A percentile compares a stretch with the other conserved stretches of the same genome.
These are phyloP conservation scores for Eupithecia inturbata DNA, from an alignment of 2,888 invertebrate species.

Conservation along the genomic window DNA sequence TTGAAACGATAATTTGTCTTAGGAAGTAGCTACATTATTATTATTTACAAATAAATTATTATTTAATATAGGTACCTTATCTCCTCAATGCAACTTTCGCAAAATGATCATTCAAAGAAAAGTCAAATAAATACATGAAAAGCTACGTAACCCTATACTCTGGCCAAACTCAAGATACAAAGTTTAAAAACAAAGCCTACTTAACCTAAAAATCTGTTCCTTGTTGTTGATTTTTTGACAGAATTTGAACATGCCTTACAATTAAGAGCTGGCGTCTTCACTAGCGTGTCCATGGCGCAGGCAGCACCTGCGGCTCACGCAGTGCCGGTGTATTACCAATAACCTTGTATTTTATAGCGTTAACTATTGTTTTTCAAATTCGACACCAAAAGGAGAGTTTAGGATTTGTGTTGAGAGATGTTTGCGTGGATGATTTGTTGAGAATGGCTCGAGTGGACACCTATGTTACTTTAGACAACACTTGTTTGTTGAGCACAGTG, in stretches of 20 bases:
- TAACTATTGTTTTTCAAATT: too few relatives aligned
- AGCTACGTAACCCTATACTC: neutral
- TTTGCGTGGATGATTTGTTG: neutral
- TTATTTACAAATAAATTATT: conserved; percentile 29
- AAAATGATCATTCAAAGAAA: neutral
- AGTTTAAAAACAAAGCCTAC: too few relatives aligned
- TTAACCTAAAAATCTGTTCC: neutral
- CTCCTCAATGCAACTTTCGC: neutral
- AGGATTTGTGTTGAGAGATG: neutral
- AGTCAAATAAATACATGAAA: neutral
- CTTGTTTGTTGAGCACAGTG: too few relatives aligned
- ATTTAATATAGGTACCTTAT: neutral
- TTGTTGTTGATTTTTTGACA: neutral
- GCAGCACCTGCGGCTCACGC: too few relatives aligned
- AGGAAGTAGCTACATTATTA: conserved; percentile 13
- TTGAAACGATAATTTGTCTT: conserved; percentile 30
- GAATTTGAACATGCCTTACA: too few relatives aligned
- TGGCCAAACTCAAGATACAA: too few relatives aligned
- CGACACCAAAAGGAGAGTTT: neutral
- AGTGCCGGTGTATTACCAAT: too few relatives aligned
- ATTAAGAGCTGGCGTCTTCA: too few relatives aligned
- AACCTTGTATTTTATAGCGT: too few relatives aligned
- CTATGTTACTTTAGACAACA: too few relatives aligned
- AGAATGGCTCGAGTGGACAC: neutral
- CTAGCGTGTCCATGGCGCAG: too few relatives aligned